Base-by-base conservation (phyloP, 2,888 invertebrate genomes). In the Shargacucullia verbasci region DNA sequence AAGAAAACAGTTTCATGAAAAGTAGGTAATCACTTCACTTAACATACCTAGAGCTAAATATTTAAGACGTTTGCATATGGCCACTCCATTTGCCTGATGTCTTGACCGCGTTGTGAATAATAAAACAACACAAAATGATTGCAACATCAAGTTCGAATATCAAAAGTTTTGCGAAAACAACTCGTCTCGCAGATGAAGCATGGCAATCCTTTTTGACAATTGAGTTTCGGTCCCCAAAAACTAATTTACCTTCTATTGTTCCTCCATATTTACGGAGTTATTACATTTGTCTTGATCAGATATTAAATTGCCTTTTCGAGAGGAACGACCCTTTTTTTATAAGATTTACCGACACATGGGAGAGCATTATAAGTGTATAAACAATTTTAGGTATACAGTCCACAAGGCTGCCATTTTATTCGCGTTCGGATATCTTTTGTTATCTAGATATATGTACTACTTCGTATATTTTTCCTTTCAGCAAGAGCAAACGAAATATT, bases 241-340 rank as follows among this genome's bases (percentile, higher is more conserved):
- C 89, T 89, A 90, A 91, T 89, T 91, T 91, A 90, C 84, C 81
- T 86, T 84, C 83, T 84, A 88, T 90, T 91, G 88, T 91, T 90
- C 88, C 83, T 85, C 82, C 87, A 88, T 90, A 89, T 91, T 91
- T 90, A 86, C 86, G 78, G 78, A 86, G 83, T 90, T 90, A 92
- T 90, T 90, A 85, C 86, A 86, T 90, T 90, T 88, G 86, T 84
- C 87, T 86, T 88, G 88, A 90, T 87, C 87, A 88, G 89, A 90
- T 87, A 91, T 88, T 87, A 89, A 89, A 89, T 91, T 88, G 86
- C 80, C 81, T 83, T 69, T 78, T 79, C 79, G 76, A 76, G 78
- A 83, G 80, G 80, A 81, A 81, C 76, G 85, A 80, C 79, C 85
- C 83, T 82, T 84, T 80, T 83, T 80, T 85, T 85, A 82, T 81